Evolutionary conservation across 1,140 invertebrate genomes (phyloP).

Genomic region (Heliconius melpomene): DNA sequence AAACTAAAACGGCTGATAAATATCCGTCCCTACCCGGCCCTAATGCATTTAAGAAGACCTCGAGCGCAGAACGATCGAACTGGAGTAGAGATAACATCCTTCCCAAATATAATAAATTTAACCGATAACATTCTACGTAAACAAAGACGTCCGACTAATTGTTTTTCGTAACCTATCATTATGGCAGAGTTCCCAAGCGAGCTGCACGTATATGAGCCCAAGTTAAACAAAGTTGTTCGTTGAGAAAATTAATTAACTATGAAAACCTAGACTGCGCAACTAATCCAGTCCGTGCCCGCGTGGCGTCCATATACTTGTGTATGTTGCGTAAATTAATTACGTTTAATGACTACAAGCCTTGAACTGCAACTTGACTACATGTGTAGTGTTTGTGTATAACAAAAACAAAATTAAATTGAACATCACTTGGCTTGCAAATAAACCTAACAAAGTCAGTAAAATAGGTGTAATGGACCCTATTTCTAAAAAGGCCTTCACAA

Average conservation of each 20-base stretch:
- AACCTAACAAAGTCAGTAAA: neutral
- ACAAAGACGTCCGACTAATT: conserved; percentile 73
- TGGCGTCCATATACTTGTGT: conserved; percentile 32
- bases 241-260: conserved; percentile 56
- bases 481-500: neutral
- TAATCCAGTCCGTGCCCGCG: conserved; percentile 38
- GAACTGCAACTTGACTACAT: neutral
- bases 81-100: conserved; percentile 65
- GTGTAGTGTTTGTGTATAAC: neutral
- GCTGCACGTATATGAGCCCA: conserved; percentile 39
- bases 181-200: conserved; percentile 52
- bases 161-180: conserved; percentile 70
- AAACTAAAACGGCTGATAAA: conserved; percentile 77
- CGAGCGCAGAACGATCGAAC: conserved; percentile 59
- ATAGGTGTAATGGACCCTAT: neutral
- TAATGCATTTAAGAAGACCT: conserved; percentile 56
- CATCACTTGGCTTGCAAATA: neutral
- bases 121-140: conserved; percentile 69
- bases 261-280: conserved; percentile 46
- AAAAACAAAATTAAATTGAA: neutral
- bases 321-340: conserved; percentile 47
- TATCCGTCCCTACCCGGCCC: conserved; percentile 67
- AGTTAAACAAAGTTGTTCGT: conserved; percentile 55
- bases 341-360: conserved; percentile 27
- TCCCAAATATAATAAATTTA: conserved; percentile 79